Evolutionary conservation across 2,113 vertebrate species (phyloP).

Genomic region (Rhinolophus ferrumequinum): DNA sequence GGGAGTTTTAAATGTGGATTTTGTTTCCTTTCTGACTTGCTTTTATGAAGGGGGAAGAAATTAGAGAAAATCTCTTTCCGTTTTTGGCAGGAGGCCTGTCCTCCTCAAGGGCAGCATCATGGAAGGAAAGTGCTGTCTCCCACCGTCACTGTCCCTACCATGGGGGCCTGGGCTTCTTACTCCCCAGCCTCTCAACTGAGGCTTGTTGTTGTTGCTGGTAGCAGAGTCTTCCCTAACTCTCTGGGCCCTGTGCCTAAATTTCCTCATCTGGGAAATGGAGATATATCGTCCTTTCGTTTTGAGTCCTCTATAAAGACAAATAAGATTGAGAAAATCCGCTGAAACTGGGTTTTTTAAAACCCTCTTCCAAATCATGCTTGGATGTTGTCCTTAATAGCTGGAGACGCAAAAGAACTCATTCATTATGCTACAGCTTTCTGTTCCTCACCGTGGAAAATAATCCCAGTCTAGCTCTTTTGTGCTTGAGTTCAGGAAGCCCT

Average conservation of each 20-base stretch:
- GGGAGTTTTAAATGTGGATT: background rate
- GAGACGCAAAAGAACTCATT: background rate
- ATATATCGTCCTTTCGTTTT: background rate
- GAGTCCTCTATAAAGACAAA: slow-evolving; percentile 12
- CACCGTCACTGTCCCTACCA: rapidly evolving
- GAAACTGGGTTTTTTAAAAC: slow-evolving; percentile 42
- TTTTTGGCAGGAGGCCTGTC: background rate
- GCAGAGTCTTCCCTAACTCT: background rate
- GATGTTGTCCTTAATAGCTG: slow-evolving; percentile 13
- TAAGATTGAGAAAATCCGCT: slow-evolving; percentile 26
- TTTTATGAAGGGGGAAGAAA: background rate
- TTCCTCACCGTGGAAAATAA: slow-evolving; percentile 32
- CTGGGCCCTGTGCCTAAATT: background rate
- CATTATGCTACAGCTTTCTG: background rate
- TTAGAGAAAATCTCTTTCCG: background rate
- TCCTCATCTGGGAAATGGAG: slow-evolving; percentile 31
- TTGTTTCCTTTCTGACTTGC: slow-evolving; percentile 18
- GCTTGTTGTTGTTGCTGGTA: background rate
- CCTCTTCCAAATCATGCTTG: slow-evolving; percentile 11
- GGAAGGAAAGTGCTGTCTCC: background rate
- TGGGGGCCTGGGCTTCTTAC: background rate
- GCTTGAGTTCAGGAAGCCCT: background rate
- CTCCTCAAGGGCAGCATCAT: background rate
- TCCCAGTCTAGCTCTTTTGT: background rate
- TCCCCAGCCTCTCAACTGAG: background rate